Evolutionary conservation across 2,113 vertebrate genomes (phyloP).

Genomic region (Vulpes vulpes): DNA sequence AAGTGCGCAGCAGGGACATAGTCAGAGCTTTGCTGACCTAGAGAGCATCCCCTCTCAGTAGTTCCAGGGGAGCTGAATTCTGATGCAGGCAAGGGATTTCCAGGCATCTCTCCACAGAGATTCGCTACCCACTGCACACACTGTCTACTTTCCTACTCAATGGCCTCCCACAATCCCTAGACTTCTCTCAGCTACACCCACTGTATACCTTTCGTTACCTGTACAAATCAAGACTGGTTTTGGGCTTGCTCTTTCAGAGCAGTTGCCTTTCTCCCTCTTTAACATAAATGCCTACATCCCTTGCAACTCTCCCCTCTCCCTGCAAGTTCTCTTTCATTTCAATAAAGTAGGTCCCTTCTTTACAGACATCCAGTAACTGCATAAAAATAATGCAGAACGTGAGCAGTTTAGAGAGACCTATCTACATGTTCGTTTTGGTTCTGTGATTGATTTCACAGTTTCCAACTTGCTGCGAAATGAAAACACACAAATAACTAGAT

Average conservation of each 20-base stretch:
- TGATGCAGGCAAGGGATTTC: background rate
- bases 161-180: background rate
- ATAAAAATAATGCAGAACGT: background rate
- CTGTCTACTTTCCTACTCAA: background rate
- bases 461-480: slow-evolving; percentile 40
- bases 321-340: background rate
- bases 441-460: slow-evolving; percentile 51
- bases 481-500: background rate
- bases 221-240: background rate
- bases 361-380: background rate
- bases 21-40: background rate
- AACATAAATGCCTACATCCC: background rate
- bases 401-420: background rate
- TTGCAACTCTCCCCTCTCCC: too few species aligned
- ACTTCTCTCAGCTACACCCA: background rate
- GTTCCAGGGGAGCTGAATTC: background rate
- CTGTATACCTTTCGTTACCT: background rate
- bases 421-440: background rate
- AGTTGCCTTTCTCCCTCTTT: background rate
- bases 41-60: background rate
- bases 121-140: background rate
- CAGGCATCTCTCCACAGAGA: background rate
- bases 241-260: background rate
- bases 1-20: background rate
- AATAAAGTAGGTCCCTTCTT: background rate